Percentiles rank a stretch among this genome's conserved stretches.
Evolutionary conservation across 2,888 invertebrate species (phyloP).

Genomic region (Drosophila cracens): DNA sequence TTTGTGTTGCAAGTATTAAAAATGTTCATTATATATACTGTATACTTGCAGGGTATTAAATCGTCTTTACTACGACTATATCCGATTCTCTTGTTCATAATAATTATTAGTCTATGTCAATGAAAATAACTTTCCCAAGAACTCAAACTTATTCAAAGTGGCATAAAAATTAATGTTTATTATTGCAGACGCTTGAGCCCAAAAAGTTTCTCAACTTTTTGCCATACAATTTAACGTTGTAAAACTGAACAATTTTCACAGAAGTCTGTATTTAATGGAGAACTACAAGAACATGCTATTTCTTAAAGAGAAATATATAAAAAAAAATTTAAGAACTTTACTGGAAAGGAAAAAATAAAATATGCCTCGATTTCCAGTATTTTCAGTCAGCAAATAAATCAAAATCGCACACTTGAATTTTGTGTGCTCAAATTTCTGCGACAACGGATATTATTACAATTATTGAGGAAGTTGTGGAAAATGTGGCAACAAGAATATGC

Average conservation of each 20-base stretch:
- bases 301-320: background rate
- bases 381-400: background rate
- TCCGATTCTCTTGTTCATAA: slow-evolving; percentile 1
- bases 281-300: background rate
- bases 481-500: background rate
- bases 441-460: slow-evolving; percentile 10
- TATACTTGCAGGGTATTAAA: slow-evolving; percentile 1
- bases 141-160: slow-evolving; percentile 52
- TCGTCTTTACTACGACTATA: background rate
- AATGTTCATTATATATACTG: background rate
- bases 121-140: slow-evolving; percentile 31
- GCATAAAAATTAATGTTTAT: slow-evolving; percentile 59
- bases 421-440: background rate
- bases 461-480: slow-evolving; percentile 7
- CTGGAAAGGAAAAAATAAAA: background rate
- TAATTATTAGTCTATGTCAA: slow-evolving; percentile 41
- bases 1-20: background rate
- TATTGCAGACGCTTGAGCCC: slow-evolving; percentile 40
- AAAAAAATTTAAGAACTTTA: background rate
- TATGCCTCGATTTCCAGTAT: background rate
- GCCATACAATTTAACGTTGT: slow-evolving; percentile 5
- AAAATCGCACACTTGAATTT: background rate
- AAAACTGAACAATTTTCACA: slow-evolving; percentile 6
- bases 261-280: slow-evolving; percentile 4
- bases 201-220: slow-evolving; percentile 23